phyloP scores from a whole-genome alignment of 2,113 vertebrate species.

The Ammodramus savannarum region DNA sequence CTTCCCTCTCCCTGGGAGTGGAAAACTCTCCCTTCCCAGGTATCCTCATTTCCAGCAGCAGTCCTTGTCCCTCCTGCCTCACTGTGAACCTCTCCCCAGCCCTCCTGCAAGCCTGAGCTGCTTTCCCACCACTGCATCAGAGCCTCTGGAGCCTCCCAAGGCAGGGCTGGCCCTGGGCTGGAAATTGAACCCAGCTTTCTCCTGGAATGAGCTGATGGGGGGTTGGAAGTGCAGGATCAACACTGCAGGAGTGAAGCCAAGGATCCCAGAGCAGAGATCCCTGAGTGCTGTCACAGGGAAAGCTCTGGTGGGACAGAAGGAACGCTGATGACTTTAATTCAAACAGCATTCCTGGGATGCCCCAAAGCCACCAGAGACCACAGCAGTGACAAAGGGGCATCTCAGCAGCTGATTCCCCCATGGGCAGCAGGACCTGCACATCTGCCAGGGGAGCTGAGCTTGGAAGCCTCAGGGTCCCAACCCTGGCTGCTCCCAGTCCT shows the following conservation, averaged over 20 bases:
- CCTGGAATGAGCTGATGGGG: neutral
- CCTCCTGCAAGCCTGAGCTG: neutral
- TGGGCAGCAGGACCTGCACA: neutral
- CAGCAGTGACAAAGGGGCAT: fast-evolving
- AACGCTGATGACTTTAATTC: neutral
- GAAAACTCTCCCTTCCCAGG: neutral
- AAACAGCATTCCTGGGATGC: fast-evolving
- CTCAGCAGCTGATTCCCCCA: neutral
- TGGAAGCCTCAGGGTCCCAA: neutral
- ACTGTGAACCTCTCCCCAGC: neutral
- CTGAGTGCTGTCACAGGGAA: neutral
- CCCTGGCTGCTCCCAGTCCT: neutral
- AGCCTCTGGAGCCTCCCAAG: neutral
- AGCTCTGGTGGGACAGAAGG: fast-evolving
- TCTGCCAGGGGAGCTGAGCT: neutral
- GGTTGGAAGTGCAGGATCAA: fast-evolving
- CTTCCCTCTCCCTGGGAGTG: neutral
- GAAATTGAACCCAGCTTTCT: neutral
- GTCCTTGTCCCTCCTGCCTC: fast-evolving
- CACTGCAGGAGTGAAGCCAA: fast-evolving
- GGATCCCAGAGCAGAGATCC: neutral
- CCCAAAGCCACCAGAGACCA: neutral
- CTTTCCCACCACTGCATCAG: fast-evolving
- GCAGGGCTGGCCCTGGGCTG: neutral
- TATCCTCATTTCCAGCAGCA: neutral